Evolutionary conservation across 35 echinoderm and acorn worm genomes (phyloP), one percentile per base, ranked within the genome.

Genomic region (Anneissia japonica): DNA sequence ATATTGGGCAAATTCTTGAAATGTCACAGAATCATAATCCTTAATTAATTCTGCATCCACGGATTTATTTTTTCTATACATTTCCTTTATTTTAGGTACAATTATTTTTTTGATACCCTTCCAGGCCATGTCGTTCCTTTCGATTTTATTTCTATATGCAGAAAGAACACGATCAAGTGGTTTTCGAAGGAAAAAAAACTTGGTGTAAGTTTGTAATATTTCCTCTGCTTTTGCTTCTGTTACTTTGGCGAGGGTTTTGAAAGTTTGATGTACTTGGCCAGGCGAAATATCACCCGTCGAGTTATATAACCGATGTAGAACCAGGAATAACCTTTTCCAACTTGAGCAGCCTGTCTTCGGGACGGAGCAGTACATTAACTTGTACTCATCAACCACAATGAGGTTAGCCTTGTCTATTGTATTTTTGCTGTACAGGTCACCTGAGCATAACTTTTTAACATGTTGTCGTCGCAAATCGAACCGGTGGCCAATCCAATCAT

Each of bases 241-340:
- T 64, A 64, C 51, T 64, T 26, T 23, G 51, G 51, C 2, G 51
- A 16, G 51, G 11, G 7, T 9, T 64, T 9, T 64, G 19, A 64
- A 64, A 6, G 11, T 64, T 64, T 64, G 51, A 64, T 64, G 30
- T 0, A 26, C 46, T 11, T 19, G 17, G 0, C 30, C 31, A 0
- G 26, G 30, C 3, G 37, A 30, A 10, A 28, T 36, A 31, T 77
- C 43, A 32, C 74, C 31, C 21, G 64, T 39, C 14, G 43, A 72
- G 16, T 56, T 80, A 81, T 40, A 76, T 34, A 34, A 28, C 9
- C 88, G 82, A 30, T 28, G 51, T 12, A 93, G 51, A 64, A 38
- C 38, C 21, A 84, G n/a, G 41, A 93, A 34, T 0, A 81, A 35
- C 19, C 81, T 26, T 46, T 88, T 93, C 91, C 91, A 93, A 35